A percentile compares a stretch with the other conserved stretches of the same genome.
phyloP scores from a whole-genome alignment of 2,888 invertebrate species.

The Philaethria dido region DNA sequence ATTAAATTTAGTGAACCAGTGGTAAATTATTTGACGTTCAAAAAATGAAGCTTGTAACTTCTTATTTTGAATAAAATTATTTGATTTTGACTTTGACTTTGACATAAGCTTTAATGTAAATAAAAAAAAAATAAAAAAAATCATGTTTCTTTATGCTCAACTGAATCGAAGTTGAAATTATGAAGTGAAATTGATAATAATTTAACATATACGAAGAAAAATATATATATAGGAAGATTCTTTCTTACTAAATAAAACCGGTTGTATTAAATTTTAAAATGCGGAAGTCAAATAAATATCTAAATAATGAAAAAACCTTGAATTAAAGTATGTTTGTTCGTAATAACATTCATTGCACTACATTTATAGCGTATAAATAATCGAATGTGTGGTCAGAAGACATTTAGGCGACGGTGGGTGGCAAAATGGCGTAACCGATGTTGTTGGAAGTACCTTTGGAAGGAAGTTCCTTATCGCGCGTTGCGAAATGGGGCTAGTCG shows the following conservation, averaged over 20 bases:
- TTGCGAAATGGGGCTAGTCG: no score
- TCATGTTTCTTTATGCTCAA: no score
- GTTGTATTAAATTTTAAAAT: neutral
- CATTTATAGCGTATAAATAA: constrained; percentile 21
- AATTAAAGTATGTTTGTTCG: constrained; percentile 22
- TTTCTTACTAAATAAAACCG: neutral
- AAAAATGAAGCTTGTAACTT: no score
- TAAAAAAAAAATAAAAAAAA: no score
- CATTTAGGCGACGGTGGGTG: neutral
- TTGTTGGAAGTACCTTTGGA: neutral
- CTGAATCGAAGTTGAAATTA: no score
- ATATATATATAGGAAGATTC: neutral
- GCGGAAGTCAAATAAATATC: constrained; percentile 22
- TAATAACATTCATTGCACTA: constrained; percentile 14
- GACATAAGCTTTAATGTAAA: no score
- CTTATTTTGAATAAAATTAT: no score
- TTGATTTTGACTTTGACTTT: no score
- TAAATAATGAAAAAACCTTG: constrained; percentile 20
- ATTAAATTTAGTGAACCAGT: no score
- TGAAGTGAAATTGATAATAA: no score
- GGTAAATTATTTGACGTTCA: no score
- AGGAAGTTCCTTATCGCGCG: no score
- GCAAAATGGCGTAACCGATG: neutral
- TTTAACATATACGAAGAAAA: neutral
- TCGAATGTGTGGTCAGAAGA: constrained; percentile 1